Evolutionary conservation across 2,113 vertebrate species (phyloP).

Genomic region (Gallinago jamesoni): DNA sequence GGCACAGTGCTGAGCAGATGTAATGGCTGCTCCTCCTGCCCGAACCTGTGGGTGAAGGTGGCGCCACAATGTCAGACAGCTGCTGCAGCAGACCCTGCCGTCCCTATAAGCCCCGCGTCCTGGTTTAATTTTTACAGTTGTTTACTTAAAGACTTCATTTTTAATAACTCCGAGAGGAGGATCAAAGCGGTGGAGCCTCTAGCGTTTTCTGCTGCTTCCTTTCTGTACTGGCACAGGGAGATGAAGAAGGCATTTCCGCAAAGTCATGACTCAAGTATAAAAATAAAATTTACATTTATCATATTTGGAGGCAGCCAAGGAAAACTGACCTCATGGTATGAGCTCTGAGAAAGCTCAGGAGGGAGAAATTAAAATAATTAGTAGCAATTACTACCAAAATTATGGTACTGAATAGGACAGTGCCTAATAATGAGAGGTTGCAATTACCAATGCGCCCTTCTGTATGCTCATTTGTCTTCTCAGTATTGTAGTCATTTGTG

Average conservation of each 20-base stretch:
- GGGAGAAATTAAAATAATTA: conserved; percentile 53
- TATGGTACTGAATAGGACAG: conserved; percentile 2
- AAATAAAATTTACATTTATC: conserved; percentile 41
- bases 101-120: neutral
- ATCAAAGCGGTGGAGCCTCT: conserved; percentile 4
- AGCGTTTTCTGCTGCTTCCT: conserved; percentile 12
- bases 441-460: neutral
- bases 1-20: neutral
- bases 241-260: neutral
- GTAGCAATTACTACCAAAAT: conserved; percentile 48
- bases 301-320: conserved; percentile 11
- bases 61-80: neutral
- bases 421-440: conserved; percentile 1
- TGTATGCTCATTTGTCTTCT: conserved; percentile 39
- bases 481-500: neutral
- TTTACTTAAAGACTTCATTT: conserved; percentile 29
- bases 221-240: neutral
- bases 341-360: conserved; percentile 15
- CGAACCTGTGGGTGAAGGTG: neutral
- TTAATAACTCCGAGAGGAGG: neutral
- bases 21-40: neutral
- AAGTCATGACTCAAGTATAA: conserved; percentile 1
- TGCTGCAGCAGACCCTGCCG: neutral
- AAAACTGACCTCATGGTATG: neutral
- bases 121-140: conserved; percentile 24